Conservation (phyloP, 2,888 invertebrate species). For the Drosophila ochracea region DNA sequence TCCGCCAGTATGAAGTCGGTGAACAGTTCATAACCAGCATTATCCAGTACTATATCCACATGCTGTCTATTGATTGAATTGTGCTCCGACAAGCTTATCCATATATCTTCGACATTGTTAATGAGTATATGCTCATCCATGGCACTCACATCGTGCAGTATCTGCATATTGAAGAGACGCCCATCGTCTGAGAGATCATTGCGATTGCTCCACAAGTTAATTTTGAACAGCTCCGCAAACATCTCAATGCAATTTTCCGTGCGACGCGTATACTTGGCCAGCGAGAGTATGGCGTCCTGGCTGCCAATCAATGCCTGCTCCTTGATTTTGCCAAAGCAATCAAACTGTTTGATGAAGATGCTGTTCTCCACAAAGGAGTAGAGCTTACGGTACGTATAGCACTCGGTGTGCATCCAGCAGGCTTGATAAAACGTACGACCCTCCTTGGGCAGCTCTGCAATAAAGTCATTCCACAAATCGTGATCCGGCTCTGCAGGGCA, state of each 20-base stretch:
- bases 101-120: constrained; percentile 87
- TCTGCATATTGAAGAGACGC: constrained; percentile 86
- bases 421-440: constrained; percentile 89
- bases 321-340: constrained; percentile 92
- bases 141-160: constrained; percentile 86
- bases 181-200: constrained; percentile 91
- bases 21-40: constrained; percentile 96
- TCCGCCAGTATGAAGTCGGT: constrained; percentile 95
- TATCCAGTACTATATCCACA: constrained; percentile 95
- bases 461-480: constrained; percentile 85
- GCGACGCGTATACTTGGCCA: constrained; percentile 53
- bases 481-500: constrained; percentile 73
- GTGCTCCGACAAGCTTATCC: constrained; percentile 84
- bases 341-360: constrained; percentile 87
- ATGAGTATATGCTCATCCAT: constrained; percentile 87
- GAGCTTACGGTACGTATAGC: constrained; percentile 93
- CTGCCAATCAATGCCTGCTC: constrained; percentile 86
- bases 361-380: constrained; percentile 89
- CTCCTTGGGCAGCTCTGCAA: constrained; percentile 85
- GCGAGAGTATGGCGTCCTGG: constrained; percentile 63
- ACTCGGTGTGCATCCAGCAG: constrained; percentile 95
- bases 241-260: constrained; percentile 27
- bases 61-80: constrained; percentile 72
- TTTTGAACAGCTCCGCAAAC: constrained; percentile 54
- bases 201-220: constrained; percentile 97